A percentile compares a stretch with the other conserved stretches of the same genome.
These are phyloP conservation scores for Thryonomys swinderianus DNA, from an alignment of 2,113 vertebrate species.

Conservation along the genomic window DNA sequence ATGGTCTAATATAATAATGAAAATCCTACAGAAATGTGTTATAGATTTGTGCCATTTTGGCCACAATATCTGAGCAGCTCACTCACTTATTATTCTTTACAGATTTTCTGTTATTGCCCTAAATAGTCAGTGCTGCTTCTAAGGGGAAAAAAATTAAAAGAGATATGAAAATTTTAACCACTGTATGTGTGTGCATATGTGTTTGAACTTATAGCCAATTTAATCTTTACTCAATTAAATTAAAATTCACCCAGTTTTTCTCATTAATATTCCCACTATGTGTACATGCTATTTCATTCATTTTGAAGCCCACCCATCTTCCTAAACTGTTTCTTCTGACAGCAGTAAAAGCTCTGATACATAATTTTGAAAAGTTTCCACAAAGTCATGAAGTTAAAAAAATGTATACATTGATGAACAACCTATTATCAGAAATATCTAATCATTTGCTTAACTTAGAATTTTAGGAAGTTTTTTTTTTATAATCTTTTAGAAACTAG, in stretches of 20 bases:
- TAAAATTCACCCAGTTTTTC: not conserved
- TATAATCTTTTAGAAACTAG: not conserved
- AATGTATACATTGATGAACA: not conserved
- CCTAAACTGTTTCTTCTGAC: not conserved
- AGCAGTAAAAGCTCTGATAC: not conserved
- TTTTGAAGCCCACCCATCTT: not conserved
- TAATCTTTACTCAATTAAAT: not conserved
- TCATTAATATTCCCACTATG: not conserved
- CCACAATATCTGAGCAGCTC: slow-evolving; percentile 20
- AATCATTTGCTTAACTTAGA: not conserved
- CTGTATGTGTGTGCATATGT: not conserved
- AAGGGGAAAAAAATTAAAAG: not conserved
- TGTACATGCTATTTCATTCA: not conserved
- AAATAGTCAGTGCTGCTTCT: slow-evolving; percentile 43
- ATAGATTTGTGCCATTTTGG: slow-evolving; percentile 53
- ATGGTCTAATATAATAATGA: slow-evolving; percentile 63
- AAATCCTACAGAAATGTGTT: slow-evolving; percentile 37
- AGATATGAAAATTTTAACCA: slow-evolving; percentile 7
- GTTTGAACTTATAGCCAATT: not conserved
- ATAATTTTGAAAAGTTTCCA: not conserved
- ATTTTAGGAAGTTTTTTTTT: slow-evolving; percentile 3
- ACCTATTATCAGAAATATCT: not conserved
- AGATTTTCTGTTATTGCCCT: slow-evolving; percentile 38
- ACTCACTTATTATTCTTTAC: slow-evolving; percentile 31
- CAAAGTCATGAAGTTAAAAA: not conserved